Percentiles rank a stretch among this genome's conserved stretches.
Conservation (phyloP, 2,113 vertebrate species). For the Gnathonemus echidnorhynchus region DNA sequence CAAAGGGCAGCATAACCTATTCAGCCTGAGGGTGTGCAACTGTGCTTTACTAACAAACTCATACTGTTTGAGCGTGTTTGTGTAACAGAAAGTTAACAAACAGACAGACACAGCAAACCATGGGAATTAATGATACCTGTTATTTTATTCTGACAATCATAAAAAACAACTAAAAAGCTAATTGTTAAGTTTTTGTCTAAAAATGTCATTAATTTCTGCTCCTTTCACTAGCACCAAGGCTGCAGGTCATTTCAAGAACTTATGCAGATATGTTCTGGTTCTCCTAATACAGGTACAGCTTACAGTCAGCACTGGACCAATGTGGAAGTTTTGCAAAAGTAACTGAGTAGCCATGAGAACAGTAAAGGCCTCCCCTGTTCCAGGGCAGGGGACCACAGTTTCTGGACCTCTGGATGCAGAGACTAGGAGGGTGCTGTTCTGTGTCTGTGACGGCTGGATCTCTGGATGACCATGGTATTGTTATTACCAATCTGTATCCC, state of each 20-base stretch:
- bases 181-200: background rate
- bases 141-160: background rate
- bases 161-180: background rate
- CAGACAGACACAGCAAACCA: background rate
- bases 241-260: background rate
- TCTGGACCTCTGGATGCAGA: background rate
- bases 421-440: conserved; percentile 42
- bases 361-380: background rate
- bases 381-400: background rate
- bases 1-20: background rate
- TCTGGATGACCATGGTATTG: conserved; percentile 33
- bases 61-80: background rate
- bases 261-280: background rate
- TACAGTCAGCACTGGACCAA: background rate
- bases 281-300: background rate
- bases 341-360: background rate
- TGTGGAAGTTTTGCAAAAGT: background rate
- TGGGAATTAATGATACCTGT: background rate
- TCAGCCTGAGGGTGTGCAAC: background rate
- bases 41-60: background rate
- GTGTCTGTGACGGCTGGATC: conserved; percentile 33
- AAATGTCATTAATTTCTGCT: background rate
- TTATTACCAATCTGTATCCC: conserved; percentile 44
- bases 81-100: background rate
- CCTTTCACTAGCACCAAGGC: background rate